phyloP scores from a whole-genome alignment of 2,113 vertebrate genomes.

The Salvelinus sp. region DNA sequence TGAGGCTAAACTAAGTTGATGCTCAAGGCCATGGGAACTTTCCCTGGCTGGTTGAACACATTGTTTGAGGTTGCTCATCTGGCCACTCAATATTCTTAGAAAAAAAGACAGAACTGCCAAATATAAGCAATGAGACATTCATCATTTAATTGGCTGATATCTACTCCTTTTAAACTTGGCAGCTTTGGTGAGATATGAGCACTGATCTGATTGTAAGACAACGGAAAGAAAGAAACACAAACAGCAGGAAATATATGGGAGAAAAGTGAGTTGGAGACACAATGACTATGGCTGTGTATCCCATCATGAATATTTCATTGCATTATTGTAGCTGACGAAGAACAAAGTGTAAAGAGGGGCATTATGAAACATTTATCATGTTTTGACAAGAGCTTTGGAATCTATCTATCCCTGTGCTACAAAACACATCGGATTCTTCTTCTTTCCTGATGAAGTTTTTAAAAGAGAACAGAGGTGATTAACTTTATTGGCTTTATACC shows the following conservation, averaged over 20 bases:
- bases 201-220: constrained; percentile 70
- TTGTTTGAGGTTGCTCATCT: constrained; percentile 34
- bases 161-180: constrained; percentile 60
- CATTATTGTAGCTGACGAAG: constrained; percentile 53
- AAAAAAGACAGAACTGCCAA: constrained; percentile 28
- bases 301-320: constrained; percentile 74
- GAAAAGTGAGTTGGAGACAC: constrained; percentile 46
- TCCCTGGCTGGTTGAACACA: constrained; percentile 14
- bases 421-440: constrained; percentile 24
- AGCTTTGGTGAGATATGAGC: constrained; percentile 59
- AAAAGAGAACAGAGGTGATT: constrained; percentile 10
- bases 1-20: constrained; percentile 11
- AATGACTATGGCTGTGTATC: constrained; percentile 54
- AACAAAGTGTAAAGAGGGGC: constrained; percentile 65
- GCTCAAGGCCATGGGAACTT: background rate
- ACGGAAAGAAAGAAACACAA: constrained; percentile 55
- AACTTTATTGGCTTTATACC: too few species aligned
- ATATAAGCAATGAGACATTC: constrained; percentile 58
- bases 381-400: constrained; percentile 62
- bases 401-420: constrained; percentile 43
- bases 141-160: constrained; percentile 62
- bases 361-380: constrained; percentile 68
- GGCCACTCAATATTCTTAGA: constrained; percentile 31
- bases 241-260: constrained; percentile 49
- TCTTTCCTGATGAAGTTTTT: constrained; percentile 30